Percentiles rank a stretch among this genome's conserved stretches.
Conservation (phyloP, 2,113 vertebrate genomes). For the Mastomys coucha region DNA sequence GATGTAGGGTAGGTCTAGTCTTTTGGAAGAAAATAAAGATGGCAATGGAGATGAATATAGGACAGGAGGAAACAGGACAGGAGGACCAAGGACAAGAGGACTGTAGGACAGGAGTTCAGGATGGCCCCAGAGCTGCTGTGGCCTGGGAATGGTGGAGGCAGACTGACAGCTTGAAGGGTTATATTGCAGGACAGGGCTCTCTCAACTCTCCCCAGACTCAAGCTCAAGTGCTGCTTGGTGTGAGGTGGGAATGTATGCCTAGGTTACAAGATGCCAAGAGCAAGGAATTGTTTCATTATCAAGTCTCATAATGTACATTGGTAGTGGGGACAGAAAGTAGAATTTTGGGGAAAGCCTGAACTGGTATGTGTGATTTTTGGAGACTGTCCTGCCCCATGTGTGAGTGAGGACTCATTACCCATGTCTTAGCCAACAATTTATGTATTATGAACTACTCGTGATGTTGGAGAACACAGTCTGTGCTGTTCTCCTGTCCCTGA, state of each 20-base stretch:
- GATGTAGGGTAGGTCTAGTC: not conserved
- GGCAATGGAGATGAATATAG: not conserved
- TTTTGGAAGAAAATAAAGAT: not conserved
- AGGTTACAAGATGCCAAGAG: not conserved
- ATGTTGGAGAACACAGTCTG: not conserved
- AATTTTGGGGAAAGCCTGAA: not conserved
- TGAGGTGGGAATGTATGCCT: rapidly evolving
- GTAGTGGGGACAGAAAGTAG: not conserved
- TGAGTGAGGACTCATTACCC: not conserved
- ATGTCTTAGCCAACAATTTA: not conserved
- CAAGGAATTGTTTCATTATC: not conserved
- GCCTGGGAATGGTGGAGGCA: not conserved
- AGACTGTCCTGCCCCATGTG: too few relatives aligned
- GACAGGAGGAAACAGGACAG: not conserved
- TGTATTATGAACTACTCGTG: rapidly evolving
- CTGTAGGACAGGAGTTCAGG: not conserved
- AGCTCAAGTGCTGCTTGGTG: not conserved
- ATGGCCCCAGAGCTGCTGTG: not conserved
- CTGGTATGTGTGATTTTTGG: not conserved
- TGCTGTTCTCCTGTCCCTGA: not conserved
- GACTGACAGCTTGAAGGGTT: not conserved
- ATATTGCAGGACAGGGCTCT: too few relatives aligned
- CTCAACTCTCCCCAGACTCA: not conserved
- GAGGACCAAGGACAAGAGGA: not conserved
- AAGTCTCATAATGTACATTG: not conserved